These are phyloP conservation scores for Caenorhabditis latens DNA, from an alignment of 1,140 invertebrate species.

Conservation along the genomic window DNA sequence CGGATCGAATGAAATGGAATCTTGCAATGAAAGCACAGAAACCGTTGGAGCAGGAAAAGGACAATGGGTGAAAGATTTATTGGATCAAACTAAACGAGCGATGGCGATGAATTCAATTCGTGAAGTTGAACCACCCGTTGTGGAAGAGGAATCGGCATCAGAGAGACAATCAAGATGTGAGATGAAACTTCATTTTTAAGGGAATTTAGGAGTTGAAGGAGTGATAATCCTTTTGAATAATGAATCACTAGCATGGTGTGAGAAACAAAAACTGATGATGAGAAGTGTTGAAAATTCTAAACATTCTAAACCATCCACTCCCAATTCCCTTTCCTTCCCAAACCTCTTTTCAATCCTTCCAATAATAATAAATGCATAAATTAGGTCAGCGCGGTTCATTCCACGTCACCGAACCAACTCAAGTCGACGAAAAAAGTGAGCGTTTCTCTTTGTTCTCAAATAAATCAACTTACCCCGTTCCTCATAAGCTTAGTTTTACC, in stretches of 20 bases:
- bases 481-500: not conserved
- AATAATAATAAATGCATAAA: not conserved
- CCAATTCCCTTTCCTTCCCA: too few species aligned
- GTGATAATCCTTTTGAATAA: not conserved
- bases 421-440: slow-evolving; percentile 34
- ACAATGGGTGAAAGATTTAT: slow-evolving; percentile 76
- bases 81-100: slow-evolving; percentile 68
- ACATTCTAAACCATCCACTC: too few species aligned
- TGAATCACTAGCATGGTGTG: slow-evolving; percentile 12
- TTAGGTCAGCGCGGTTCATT: slow-evolving; percentile 50
- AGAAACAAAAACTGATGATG: not conserved
- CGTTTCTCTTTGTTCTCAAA: not conserved
- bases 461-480: not conserved
- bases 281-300: too few species aligned
- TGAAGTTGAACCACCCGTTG: slow-evolving; percentile 42
- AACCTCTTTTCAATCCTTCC: not conserved
- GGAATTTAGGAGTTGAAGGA: not conserved
- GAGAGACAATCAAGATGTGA: slow-evolving; percentile 53
- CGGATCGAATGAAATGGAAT: slow-evolving; percentile 61
- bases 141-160: slow-evolving; percentile 45
- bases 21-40: slow-evolving; percentile 69
- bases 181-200: not conserved
- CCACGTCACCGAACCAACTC: slow-evolving; percentile 22
- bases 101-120: slow-evolving; percentile 65
- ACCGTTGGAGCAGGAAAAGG: slow-evolving; percentile 74